Evolutionary conservation across 2,113 vertebrate species (phyloP).

Genomic region (Callipepla squamata): DNA sequence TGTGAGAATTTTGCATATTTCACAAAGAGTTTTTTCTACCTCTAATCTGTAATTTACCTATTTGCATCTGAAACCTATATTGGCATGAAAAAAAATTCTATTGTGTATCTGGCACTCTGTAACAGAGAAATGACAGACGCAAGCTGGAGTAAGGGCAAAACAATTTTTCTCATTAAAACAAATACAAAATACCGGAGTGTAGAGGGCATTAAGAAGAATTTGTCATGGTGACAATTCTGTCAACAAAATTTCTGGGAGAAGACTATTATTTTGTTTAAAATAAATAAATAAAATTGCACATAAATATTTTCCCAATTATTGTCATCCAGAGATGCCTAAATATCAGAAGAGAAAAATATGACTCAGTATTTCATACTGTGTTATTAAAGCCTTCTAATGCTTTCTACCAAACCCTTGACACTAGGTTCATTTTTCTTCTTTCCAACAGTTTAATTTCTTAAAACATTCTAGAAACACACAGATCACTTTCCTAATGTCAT

Average conservation of each 20-base stretch:
- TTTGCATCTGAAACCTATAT: constrained; percentile 26
- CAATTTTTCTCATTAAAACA: neutral
- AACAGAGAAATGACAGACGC: neutral
- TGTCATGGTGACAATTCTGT: neutral
- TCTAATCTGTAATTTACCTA: neutral
- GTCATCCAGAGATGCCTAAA: neutral
- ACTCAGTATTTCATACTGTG: neutral
- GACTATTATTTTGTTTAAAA: neutral
- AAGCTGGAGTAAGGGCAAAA: neutral
- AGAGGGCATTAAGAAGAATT: neutral
- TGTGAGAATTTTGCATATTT: neutral
- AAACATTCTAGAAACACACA: neutral
- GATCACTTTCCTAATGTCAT: neutral
- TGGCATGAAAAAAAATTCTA: neutral
- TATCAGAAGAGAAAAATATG: fast-evolving
- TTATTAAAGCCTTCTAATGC: neutral
- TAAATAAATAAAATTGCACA: neutral
- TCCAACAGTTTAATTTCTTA: neutral
- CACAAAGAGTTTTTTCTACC: neutral
- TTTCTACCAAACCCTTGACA: neutral
- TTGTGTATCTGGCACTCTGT: neutral
- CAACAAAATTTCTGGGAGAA: neutral
- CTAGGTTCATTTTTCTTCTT: neutral
- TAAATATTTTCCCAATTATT: neutral
- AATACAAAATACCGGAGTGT: neutral